These are phyloP conservation scores for Fabriciana adippe DNA, from an alignment of 2,888 invertebrate species.

Conservation along the genomic window DNA sequence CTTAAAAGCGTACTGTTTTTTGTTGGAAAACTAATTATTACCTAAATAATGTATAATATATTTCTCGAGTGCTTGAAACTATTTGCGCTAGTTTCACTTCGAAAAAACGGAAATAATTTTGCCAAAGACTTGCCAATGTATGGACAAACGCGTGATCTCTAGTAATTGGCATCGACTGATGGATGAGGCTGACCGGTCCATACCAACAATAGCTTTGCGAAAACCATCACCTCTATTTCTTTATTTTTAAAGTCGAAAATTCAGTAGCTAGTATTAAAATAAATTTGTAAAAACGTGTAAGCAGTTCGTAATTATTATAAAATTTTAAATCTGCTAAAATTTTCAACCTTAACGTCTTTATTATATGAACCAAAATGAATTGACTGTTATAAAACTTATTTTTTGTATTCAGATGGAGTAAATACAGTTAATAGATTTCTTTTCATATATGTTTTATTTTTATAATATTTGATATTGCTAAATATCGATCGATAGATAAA, in stretches of 20 bases:
- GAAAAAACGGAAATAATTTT: conserved; percentile 61
- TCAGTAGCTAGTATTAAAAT: conserved; percentile 28
- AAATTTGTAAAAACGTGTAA: conserved; percentile 46
- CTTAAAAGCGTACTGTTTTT: too few relatives aligned
- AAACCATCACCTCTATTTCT: neutral
- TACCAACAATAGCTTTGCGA: conserved; percentile 44
- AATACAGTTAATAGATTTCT: too few relatives aligned
- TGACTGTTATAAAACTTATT: too few relatives aligned
- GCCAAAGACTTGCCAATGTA: conserved; percentile 63
- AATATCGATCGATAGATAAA: too few relatives aligned
- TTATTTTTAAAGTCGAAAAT: conserved; percentile 36
- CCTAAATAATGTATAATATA: neutral
- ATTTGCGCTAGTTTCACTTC: conserved; percentile 14
- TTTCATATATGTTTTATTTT: too few relatives aligned
- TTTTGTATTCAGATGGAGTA: too few relatives aligned
- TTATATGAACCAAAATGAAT: neutral
- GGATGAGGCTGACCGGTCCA: conserved; percentile 51
- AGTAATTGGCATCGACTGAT: conserved; percentile 73
- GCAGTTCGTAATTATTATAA: conserved; percentile 49
- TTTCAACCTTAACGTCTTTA: neutral
- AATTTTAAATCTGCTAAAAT: neutral
- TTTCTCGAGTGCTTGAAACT: conserved; percentile 4
- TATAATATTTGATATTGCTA: too few relatives aligned
- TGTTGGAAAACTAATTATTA: neutral
- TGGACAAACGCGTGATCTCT: conserved; percentile 68